Conservation (phyloP, 2,888 invertebrate genomes). For the Apeira syringaria region DNA sequence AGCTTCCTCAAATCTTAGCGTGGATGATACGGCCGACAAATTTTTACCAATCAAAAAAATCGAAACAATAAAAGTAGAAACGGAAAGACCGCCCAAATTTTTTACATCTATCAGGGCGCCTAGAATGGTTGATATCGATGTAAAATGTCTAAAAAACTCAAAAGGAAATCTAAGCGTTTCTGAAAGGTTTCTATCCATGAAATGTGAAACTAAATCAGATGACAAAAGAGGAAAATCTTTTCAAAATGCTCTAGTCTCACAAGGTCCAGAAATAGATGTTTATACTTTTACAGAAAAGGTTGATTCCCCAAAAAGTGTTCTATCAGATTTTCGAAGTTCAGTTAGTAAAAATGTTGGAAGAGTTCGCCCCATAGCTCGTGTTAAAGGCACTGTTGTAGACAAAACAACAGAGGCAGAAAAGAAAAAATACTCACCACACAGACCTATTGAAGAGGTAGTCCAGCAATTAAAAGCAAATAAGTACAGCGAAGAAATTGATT, state of each 20-base stretch:
- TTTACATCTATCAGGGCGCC: constrained; percentile 73
- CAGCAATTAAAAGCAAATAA: constrained; percentile 74
- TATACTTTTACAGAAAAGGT: constrained; percentile 78
- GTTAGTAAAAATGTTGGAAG: constrained; percentile 68
- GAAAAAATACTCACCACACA: constrained; percentile 74
- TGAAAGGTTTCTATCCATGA: constrained; percentile 71
- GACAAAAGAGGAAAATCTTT: constrained; percentile 57
- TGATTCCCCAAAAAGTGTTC: constrained; percentile 75
- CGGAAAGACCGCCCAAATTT: constrained; percentile 73
- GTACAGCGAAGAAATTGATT: constrained; percentile 60
- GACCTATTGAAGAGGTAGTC: constrained; percentile 77
- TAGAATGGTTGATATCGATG: constrained; percentile 73
- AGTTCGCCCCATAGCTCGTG: constrained; percentile 77
- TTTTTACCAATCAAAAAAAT: constrained; percentile 31
- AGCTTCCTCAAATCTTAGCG: constrained; percentile 15
- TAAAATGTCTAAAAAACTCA: constrained; percentile 73
- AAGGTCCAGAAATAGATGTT: constrained; percentile 74
- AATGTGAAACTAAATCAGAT: constrained; percentile 63
- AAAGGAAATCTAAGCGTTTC: constrained; percentile 75
- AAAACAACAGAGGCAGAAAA: constrained; percentile 71
- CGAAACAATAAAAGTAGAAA: constrained; percentile 64
- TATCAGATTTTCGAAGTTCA: constrained; percentile 71
- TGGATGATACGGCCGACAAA: constrained; percentile 32
- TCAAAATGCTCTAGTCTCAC: constrained; percentile 61
- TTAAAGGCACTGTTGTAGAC: constrained; percentile 76